Evolutionary conservation across 2,113 vertebrate genomes (phyloP), one percentile per base, ranked within the genome.

Genomic region (Progne subis): DNA sequence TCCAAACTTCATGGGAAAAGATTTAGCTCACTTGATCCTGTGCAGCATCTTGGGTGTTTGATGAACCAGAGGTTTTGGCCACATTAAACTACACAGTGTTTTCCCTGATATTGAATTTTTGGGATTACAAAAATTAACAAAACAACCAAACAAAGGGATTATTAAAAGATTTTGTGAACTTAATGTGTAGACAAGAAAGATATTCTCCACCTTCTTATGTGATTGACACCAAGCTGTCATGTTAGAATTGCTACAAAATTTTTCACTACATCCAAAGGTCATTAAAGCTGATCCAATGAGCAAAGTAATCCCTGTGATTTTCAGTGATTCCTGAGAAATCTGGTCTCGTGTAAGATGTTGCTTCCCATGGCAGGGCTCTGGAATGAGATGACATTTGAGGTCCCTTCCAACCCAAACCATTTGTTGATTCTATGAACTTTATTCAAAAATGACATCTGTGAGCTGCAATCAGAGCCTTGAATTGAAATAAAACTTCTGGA

Each of bases 401-500:
- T 76, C 34, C 14, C 9, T 61, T 69, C 49, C 47, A 61, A 61
- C 5, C 2, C 25, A 32, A 61, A 31, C 1, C 4, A 43, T 55
- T 55, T 1, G 0, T 4, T 63, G n/a, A 21, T 47, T 61, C 20
- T 13, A 18, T 26, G 19, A 85, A 21, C 8, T 19, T n/a, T n/a
- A 20, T 49, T 43, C 18, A 67, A 65, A 93, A 87, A 80, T 61
- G 0, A 31, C 24, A 44, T 44, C 14, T 47, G 18, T 43, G 19
- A 82, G 8, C 8, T 43, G 43, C 28, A 65, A 3, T 28, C 29
- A 37, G 41, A 4, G 11, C 2, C 21, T n/a, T 64, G 61, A 81
- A 52, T 0, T 28, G 25, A n/a, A 86, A 67, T 37, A 4, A 69
- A 90, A 18, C 16, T 15, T 49, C 7, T n/a, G 12, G n/a, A 50